Conservation (phyloP, 1,140 invertebrate species). For the Drosophila kepulauana region DNA sequence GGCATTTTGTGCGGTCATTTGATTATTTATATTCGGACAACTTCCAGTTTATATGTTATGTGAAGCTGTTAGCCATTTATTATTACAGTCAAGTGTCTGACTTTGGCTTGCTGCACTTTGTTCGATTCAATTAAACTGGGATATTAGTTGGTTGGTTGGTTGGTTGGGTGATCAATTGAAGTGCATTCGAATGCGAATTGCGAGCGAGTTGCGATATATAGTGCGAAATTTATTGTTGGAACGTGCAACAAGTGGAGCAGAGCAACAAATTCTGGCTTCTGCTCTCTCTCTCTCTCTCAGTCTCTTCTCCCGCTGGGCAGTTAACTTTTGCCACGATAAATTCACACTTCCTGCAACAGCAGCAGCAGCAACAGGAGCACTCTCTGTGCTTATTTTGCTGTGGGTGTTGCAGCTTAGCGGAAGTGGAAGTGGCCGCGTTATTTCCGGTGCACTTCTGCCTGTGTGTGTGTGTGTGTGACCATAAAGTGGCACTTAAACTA, state of each 20-base stretch:
- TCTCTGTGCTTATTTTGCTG: slow-evolving; percentile 19
- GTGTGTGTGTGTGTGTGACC: not conserved
- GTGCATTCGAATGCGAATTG: slow-evolving; percentile 41
- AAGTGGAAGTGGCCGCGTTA: slow-evolving; percentile 74
- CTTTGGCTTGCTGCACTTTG: slow-evolving; percentile 39
- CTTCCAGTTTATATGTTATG: slow-evolving; percentile 67
- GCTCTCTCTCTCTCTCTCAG: slow-evolving; percentile 30
- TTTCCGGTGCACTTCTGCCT: slow-evolving; percentile 50
- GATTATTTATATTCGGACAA: slow-evolving; percentile 75
- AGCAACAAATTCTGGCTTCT: slow-evolving; percentile 23
- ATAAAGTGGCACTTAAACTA: slow-evolving; percentile 41
- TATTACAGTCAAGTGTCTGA: slow-evolving; percentile 31
- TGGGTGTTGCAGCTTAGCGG: slow-evolving; percentile 71
- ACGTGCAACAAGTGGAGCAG: slow-evolving; percentile 53
- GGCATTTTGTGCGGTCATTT: slow-evolving; percentile 65
- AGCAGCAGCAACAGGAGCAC: slow-evolving; percentile 48
- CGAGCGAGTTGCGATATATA: slow-evolving; percentile 52
- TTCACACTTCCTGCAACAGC: slow-evolving; percentile 74
- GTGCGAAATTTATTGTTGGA: slow-evolving; percentile 44
- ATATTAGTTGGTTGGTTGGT: slow-evolving; percentile 36
- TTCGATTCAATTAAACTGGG: slow-evolving; percentile 31
- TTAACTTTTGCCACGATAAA: slow-evolving; percentile 74
- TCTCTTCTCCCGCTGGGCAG: slow-evolving; percentile 16
- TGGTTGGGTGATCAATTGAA: slow-evolving; percentile 52
- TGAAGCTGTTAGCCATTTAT: slow-evolving; percentile 52